phyloP scores from a whole-genome alignment of 23 tunicate genomes.

The Diplosoma virens region DNA sequence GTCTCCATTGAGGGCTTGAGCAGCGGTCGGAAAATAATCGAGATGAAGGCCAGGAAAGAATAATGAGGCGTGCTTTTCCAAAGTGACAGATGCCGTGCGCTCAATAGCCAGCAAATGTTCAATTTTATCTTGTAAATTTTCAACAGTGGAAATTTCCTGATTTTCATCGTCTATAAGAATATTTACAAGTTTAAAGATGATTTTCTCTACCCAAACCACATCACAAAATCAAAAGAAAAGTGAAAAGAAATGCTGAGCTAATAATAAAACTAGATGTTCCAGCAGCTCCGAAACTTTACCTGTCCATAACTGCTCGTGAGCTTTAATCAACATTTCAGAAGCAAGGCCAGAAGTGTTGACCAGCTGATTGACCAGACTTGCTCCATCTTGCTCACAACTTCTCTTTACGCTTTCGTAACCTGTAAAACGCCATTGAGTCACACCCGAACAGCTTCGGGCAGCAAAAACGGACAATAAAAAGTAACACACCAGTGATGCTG shows the following conservation, averaged over 20 bases:
- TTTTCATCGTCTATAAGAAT: constrained; percentile 4
- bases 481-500: constrained; percentile 46
- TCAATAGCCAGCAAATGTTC: constrained; percentile 64
- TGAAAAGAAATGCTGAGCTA: too few relatives aligned
- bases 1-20: constrained; percentile 41
- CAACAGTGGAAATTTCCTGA: neutral
- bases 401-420: constrained; percentile 32
- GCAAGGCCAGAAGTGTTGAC: constrained; percentile 54
- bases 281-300: constrained; percentile 31
- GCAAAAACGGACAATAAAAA: neutral
- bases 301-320: constrained; percentile 52
- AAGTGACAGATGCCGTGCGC: constrained; percentile 52
- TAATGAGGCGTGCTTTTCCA: constrained; percentile 41
- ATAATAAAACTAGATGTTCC: too few relatives aligned
- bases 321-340: constrained; percentile 41
- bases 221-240: too few relatives aligned
- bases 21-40: constrained; percentile 42
- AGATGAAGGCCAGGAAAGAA: constrained; percentile 53
- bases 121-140: constrained; percentile 22
- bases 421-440: neutral
- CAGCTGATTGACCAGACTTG: constrained; percentile 36
- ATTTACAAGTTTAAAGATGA: neutral
- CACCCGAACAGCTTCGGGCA: neutral
- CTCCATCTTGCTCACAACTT: constrained; percentile 20
- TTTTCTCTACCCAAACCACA: too few relatives aligned